A percentile compares a stretch with the other conserved stretches of the same genome.
Conservation (phyloP, 2,113 vertebrate genomes). For the Sula dactylatra region DNA sequence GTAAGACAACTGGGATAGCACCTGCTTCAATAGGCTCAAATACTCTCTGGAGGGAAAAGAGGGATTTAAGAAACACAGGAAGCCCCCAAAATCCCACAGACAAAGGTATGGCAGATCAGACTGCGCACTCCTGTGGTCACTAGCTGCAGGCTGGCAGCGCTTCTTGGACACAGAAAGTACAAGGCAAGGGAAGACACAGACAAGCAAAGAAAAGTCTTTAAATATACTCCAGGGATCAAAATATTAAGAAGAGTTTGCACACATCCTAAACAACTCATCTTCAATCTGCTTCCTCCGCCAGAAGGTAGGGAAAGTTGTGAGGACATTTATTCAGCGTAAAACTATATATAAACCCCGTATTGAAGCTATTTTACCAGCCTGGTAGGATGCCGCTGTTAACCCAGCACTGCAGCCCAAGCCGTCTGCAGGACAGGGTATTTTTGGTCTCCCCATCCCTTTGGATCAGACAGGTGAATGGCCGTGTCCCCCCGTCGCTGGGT, state of each 20-base stretch:
- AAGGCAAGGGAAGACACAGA: neutral
- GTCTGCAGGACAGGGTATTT: neutral
- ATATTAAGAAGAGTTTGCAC: neutral
- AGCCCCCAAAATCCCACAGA: neutral
- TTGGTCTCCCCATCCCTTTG: too few species aligned
- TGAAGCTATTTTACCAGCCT: neutral
- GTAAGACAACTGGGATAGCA: neutral
- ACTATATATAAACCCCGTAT: neutral
- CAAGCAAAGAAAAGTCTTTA: neutral
- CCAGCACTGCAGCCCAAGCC: rapidly evolving
- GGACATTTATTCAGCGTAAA: neutral
- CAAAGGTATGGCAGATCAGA: neutral
- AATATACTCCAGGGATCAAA: neutral
- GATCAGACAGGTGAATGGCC: rapidly evolving
- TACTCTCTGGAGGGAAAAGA: neutral
- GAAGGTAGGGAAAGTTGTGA: neutral
- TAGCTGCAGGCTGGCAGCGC: neutral
- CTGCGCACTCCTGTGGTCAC: neutral
- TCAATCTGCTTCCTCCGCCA: neutral
- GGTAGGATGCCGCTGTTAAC: neutral
- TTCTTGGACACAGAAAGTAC: rapidly evolving
- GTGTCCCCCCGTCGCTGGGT: neutral
- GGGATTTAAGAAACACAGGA: neutral
- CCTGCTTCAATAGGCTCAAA: neutral
- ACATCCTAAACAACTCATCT: too few species aligned